Conservation (phyloP, 2,113 vertebrate genomes). For the Tautogolabrus adspersus region DNA sequence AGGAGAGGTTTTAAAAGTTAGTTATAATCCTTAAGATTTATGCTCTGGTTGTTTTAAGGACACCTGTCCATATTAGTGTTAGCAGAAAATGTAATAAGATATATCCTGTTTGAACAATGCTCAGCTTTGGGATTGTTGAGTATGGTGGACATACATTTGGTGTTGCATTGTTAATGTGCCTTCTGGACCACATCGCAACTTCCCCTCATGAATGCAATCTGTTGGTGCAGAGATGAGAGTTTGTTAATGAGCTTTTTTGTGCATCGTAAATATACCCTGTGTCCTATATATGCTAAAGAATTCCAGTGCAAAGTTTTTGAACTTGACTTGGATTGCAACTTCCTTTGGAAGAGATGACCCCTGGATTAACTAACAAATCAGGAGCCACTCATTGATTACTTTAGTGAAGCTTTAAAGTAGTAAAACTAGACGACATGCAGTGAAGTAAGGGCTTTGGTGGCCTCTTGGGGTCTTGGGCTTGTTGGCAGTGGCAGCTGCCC, state of each 20-base stretch:
- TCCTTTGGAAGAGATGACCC: too few relatives aligned
- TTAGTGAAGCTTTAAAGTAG: not conserved
- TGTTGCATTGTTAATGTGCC: too few relatives aligned
- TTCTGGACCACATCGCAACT: too few relatives aligned
- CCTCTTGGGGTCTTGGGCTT: not conserved
- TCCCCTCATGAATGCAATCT: too few relatives aligned
- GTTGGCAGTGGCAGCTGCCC: not conserved
- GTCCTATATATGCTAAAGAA: not conserved
- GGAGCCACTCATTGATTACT: too few relatives aligned
- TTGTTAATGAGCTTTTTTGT: too few relatives aligned
- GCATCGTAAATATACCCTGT: not conserved
- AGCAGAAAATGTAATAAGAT: too few relatives aligned
- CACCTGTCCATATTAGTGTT: too few relatives aligned
- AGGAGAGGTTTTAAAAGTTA: constrained; percentile 8
- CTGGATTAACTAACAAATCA: too few relatives aligned
- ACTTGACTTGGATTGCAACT: too few relatives aligned
- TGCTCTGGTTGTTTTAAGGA: not conserved
- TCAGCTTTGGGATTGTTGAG: not conserved
- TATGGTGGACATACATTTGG: not conserved
- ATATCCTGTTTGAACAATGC: not conserved
- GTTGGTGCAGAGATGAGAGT: not conserved
- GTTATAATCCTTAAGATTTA: constrained; percentile 44
- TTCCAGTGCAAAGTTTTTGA: not conserved
- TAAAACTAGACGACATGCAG: not conserved
- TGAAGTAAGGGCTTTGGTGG: not conserved